Evolutionary conservation across 2,888 invertebrate genomes (phyloP).

Genomic region (Agriopis marginaria): DNA sequence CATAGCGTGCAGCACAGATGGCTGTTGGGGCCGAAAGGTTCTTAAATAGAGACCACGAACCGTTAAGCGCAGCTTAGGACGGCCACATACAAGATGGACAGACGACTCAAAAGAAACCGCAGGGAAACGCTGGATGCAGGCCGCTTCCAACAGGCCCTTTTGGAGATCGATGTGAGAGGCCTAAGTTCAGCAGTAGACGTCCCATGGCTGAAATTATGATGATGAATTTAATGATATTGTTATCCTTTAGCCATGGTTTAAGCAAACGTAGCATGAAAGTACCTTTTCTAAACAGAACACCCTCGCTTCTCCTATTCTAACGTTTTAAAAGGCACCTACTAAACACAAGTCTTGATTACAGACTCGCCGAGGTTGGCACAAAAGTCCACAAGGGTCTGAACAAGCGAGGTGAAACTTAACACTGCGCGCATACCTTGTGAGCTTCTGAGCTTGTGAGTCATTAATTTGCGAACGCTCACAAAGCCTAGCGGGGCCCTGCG

Average conservation of each 20-base stretch:
- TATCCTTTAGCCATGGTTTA: not conserved
- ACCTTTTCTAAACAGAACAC: slow-evolving; percentile 10
- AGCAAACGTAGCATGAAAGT: slow-evolving; percentile 1
- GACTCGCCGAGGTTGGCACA: slow-evolving; percentile 16
- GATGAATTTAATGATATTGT: not conserved
- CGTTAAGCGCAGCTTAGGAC: too few relatives aligned
- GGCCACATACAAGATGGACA: too few relatives aligned
- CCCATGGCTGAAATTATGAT: too few relatives aligned
- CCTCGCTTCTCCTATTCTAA: slow-evolving; percentile 13
- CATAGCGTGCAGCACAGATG: too few relatives aligned
- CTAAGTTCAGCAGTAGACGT: too few relatives aligned
- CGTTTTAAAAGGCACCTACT: slow-evolving; percentile 17
- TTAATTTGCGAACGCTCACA: slow-evolving; percentile 79
- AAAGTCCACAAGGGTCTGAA: slow-evolving; percentile 51
- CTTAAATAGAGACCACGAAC: too few relatives aligned
- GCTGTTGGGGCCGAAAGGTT: too few relatives aligned
- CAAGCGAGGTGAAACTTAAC: slow-evolving; percentile 66
- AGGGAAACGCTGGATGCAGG: too few relatives aligned
- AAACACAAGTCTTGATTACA: slow-evolving; percentile 28
- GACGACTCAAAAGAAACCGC: too few relatives aligned
- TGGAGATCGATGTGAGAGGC: too few relatives aligned
- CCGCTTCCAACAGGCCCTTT: too few relatives aligned
- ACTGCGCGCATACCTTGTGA: slow-evolving; percentile 55
- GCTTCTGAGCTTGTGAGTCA: slow-evolving; percentile 64
- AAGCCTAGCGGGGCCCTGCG: slow-evolving; percentile 64